Evolutionary conservation across 1,140 invertebrate genomes (phyloP), one percentile per base, ranked within the genome.

Genomic region (Drusus annulatus): DNA sequence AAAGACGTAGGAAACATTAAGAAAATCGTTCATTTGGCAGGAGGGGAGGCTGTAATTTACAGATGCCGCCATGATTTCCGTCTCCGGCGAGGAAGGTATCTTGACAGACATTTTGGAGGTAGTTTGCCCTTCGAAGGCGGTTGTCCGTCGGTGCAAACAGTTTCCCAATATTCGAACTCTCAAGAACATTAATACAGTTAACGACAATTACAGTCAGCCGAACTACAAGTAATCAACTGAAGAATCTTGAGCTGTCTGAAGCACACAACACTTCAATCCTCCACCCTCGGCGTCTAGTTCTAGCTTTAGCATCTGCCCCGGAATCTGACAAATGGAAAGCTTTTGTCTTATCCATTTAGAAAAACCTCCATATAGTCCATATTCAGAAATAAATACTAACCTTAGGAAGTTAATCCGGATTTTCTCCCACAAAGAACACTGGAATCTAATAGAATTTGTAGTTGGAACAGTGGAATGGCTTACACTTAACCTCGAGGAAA

Each of bases 221-320:
- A 56, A 78, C 80, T 58, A 73, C 76, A 74, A 74, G 81, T 71
- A 82, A 82, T 82, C 77, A 76, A 69, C 23, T 76, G 50, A 60
- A 74, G 81, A 77, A 79, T 79, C 69, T 63, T 54, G n/a, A 68
- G 54, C 81, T 82, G 81, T 82, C 81, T 71, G 62, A 65, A 82
- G 56, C 81, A 82, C 73, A 36, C 36, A 19, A 7, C 28, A 15
- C n/a, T 17, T 21, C 17, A 13, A 45, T 13, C 6, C 69, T 17
- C 51, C 23, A n/a, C 60, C 19, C 23, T 16, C 23, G 15, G 23
- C 15, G 17, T 23, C 60, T 23, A 21, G 23, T 36, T n/a, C 65
- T 15, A 31, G n/a, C 65, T 21, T 15, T 23, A 45, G 16, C 16
- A 21, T 19, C 52, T 13, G 75, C 63, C 65, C 65, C 52, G 4